Percentiles rank a stretch among this genome's conserved stretches.
Conservation (phyloP, 2,888 invertebrate genomes). For the Morpho helenor region DNA sequence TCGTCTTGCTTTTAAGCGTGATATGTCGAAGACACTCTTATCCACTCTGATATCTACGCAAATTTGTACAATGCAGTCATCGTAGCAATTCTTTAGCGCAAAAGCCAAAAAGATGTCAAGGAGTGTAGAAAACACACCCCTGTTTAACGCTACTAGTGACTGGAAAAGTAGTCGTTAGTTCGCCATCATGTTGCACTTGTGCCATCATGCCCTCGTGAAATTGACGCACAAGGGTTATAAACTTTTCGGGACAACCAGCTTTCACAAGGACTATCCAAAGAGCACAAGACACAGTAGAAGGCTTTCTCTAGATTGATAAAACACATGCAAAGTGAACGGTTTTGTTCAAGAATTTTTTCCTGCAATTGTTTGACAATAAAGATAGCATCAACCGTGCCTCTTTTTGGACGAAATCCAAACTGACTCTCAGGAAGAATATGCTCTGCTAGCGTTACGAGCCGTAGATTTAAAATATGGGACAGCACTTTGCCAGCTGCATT, state of each 20-base stretch:
- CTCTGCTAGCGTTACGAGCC: too few species aligned
- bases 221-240: background rate
- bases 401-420: conserved; percentile 4
- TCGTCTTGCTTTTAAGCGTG: too few species aligned
- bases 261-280: conserved; percentile 6
- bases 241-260: conserved; percentile 1
- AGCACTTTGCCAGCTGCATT: too few species aligned
- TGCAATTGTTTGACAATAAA: conserved; percentile 13
- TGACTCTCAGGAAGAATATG: background rate
- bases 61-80: too few species aligned
- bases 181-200: background rate
- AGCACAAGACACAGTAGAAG: conserved; percentile 7
- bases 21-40: too few species aligned
- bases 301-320: conserved; percentile 11
- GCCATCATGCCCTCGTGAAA: conserved; percentile 8
- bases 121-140: too few species aligned
- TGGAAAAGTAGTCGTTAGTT: too few species aligned
- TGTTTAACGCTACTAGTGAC: too few species aligned
- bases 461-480: too few species aligned
- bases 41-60: too few species aligned
- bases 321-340: background rate
- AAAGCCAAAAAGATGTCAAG: too few species aligned
- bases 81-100: too few species aligned
- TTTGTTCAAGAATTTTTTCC: conserved; percentile 8
- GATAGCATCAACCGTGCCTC: conserved; percentile 9